These are phyloP conservation scores for Crioceris asparagi DNA, from an alignment of 2,888 invertebrate genomes.

Conservation along the genomic window DNA sequence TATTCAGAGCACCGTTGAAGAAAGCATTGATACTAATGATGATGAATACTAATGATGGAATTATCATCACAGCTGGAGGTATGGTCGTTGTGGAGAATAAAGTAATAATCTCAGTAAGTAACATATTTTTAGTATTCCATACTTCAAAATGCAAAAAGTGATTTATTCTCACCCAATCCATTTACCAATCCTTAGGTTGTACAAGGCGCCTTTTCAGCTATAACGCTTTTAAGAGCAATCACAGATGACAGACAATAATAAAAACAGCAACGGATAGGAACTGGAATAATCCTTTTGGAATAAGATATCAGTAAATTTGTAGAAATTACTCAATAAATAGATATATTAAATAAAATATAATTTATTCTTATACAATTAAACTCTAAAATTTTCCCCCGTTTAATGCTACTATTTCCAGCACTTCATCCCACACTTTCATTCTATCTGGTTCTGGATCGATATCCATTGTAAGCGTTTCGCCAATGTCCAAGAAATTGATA, in stretches of 20 bases:
- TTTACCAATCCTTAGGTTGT: constrained; percentile 6
- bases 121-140: not conserved
- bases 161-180: no score
- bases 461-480: constrained; percentile 18
- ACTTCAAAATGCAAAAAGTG: no score
- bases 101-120: constrained; percentile 13
- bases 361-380: no score
- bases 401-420: no score
- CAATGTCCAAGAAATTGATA: constrained; percentile 27
- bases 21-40: constrained; percentile 13
- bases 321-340: no score
- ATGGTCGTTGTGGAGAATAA: constrained; percentile 15
- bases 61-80: constrained; percentile 16
- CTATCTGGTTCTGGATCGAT: constrained; percentile 24
- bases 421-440: constrained; percentile 25
- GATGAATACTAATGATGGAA: constrained; percentile 14
- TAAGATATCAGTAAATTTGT: no score
- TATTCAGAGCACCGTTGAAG: constrained; percentile 16
- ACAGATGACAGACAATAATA: no score
- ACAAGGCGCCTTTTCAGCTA: constrained; percentile 10
- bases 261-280: no score
- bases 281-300: no score
- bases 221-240: constrained; percentile 9
- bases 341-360: no score
- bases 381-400: no score